Conservation (phyloP, 2,888 invertebrate genomes). For the Syrphus vitripennis region DNA sequence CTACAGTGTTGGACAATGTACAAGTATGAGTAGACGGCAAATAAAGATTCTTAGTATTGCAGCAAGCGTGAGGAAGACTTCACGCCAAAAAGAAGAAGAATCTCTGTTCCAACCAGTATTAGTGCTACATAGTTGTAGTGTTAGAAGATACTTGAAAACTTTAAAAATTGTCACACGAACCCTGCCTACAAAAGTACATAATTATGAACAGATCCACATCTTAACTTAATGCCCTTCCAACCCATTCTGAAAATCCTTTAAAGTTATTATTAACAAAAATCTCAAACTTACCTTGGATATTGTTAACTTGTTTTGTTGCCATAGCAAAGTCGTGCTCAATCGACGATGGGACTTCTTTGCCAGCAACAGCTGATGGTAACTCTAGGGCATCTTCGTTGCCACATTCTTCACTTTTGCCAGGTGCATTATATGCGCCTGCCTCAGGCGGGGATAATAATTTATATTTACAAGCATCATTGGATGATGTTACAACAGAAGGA, state of each 20-base stretch:
- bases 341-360: slow-evolving; percentile 33
- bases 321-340: slow-evolving; percentile 38
- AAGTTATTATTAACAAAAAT: neutral
- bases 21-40: no score
- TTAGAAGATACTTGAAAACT: no score
- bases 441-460: slow-evolving; percentile 59
- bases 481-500: slow-evolving; percentile 62
- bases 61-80: no score
- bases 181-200: no score
- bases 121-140: no score
- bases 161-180: no score
- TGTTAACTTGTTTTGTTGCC: slow-evolving; percentile 40
- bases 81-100: no score
- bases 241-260: neutral
- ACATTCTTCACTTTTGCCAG: slow-evolving; percentile 32
- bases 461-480: slow-evolving; percentile 65
- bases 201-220: neutral
- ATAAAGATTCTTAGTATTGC: no score
- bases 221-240: neutral
- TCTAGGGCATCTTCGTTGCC: slow-evolving; percentile 31
- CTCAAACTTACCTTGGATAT: slow-evolving; percentile 55
- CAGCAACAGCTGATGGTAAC: slow-evolving; percentile 33
- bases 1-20: no score
- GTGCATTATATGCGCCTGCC: slow-evolving; percentile 38
- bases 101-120: no score